Conservation (phyloP, 1,140 invertebrate genomes). For the Microvelia longipes region DNA sequence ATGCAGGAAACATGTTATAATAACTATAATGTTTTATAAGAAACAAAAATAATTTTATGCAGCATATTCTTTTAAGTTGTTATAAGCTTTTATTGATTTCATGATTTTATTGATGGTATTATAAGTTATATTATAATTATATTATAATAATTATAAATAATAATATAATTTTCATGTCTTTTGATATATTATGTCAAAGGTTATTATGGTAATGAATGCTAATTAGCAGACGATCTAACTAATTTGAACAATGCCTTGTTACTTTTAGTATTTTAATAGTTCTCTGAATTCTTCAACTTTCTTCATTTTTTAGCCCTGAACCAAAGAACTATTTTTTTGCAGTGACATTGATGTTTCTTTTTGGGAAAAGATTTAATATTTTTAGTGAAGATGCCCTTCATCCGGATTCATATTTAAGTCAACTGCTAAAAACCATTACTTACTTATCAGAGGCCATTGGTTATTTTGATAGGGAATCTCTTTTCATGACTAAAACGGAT, state of each 20-base stretch:
- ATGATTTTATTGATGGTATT: no score
- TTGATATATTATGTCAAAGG: no score
- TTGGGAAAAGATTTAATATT: neutral
- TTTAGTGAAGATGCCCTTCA: neutral
- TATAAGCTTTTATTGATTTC: no score
- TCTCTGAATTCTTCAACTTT: neutral
- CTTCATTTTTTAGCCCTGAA: neutral
- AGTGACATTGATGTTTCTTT: neutral
- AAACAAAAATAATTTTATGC: no score
- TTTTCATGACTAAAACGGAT: neutral
- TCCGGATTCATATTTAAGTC: neutral
- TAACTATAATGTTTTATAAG: no score
- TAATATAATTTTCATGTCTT: no score
- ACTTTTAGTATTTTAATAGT: neutral
- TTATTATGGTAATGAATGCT: neutral
- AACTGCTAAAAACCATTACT: neutral
- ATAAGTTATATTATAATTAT: no score
- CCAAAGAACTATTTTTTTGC: neutral
- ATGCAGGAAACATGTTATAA: no score
- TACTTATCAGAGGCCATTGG: neutral
- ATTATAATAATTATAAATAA: no score
- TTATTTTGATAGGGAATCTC: neutral
- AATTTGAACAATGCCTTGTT: no score
- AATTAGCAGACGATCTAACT: neutral
- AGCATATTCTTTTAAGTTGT: no score